Base-by-base conservation (phyloP, 1,140 invertebrate species). In the Anoplolepis gracilipes region DNA sequence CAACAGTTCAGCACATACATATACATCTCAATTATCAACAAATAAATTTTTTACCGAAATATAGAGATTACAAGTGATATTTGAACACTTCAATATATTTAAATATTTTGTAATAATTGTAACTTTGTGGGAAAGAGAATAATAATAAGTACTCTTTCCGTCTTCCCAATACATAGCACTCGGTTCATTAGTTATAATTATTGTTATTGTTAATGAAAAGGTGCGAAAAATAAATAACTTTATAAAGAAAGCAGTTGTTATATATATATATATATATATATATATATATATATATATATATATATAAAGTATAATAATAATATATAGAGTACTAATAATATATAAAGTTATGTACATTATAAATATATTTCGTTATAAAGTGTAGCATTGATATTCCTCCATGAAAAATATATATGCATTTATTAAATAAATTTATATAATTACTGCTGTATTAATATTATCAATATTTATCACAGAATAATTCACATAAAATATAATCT, bases 381-480 rank as follows among this genome's bases (percentile, higher is more conserved):
- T n/a, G n/a, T 53, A 85, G 55, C 0, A 70, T 42, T 57, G 8
- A 55, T 25, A 67, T 81, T 72, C n/a, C 8, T 79, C 65, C 6
- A 55, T 25, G 4, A 61, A 5, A 36, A 55, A 64, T 55, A 76
- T 84, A 28, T 65, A 6, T 39, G 65, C 72, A 62, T 57, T 16
- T 46, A 46, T 46, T 46, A 46, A 13, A 70, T 42, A 69, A 70
- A 42, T 39, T 67, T 64, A 8, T 46, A 46, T 46, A 46, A 70
- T 10, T 65, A 78, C 33, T 19, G 1, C 8, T 78, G 3, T 49
- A 76, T 39, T 69, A 33, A 39, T 13, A 5, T 10, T 42, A 13
- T 64, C 13, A 3, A 57, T 65, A 77, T 67, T 49, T 90, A 90
- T 91, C 87, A 91, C 89, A 91, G 88, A 86, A 65, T 65, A 33